A percentile compares a stretch with the other conserved stretches of the same genome.
Conservation (phyloP, 1,140 invertebrate species). For the Lordiphosa mommai region DNA sequence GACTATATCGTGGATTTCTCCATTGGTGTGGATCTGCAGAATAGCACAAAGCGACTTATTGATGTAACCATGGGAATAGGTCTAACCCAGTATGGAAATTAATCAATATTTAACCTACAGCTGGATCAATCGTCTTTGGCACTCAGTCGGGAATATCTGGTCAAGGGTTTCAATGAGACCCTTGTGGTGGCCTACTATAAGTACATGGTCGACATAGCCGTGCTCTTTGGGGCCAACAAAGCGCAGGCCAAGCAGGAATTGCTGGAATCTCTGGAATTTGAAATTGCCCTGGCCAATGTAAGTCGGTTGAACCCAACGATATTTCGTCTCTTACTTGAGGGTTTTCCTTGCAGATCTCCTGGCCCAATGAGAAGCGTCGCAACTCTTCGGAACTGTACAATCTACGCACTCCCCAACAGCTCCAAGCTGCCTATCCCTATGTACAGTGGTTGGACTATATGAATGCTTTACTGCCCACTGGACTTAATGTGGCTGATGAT, state of each 20-base stretch:
- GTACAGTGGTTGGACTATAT: slow-evolving; percentile 85
- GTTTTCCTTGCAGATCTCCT: slow-evolving; percentile 85
- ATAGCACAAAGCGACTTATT: slow-evolving; percentile 90
- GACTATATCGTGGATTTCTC: slow-evolving; percentile 97
- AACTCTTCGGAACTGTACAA: slow-evolving; percentile 96
- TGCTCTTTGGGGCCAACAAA: slow-evolving; percentile 90
- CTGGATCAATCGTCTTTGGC: slow-evolving; percentile 95
- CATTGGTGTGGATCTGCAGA: slow-evolving; percentile 94
- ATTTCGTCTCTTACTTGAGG: neutral
- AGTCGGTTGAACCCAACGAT: neutral
- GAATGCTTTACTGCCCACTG: slow-evolving; percentile 85
- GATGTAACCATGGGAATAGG: slow-evolving; percentile 85
- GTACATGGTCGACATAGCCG: slow-evolving; percentile 93
- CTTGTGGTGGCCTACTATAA: slow-evolving; percentile 89
- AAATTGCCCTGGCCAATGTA: slow-evolving; percentile 96
- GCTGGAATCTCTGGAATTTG: slow-evolving; percentile 91
- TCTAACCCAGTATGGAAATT: no score
- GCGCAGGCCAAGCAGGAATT: slow-evolving; percentile 87
- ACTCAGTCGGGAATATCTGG: slow-evolving; percentile 92
- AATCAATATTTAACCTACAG: no score
- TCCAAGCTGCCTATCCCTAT: slow-evolving; percentile 86
- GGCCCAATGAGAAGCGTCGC: slow-evolving; percentile 93
- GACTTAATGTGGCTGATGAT: slow-evolving; percentile 83
- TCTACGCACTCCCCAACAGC: slow-evolving; percentile 89
- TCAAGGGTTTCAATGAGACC: slow-evolving; percentile 90